A percentile compares a stretch with the other conserved stretches of the same genome.
Conservation (phyloP, 2,797 vertebrate species). For the Amphiprion clarkii region DNA sequence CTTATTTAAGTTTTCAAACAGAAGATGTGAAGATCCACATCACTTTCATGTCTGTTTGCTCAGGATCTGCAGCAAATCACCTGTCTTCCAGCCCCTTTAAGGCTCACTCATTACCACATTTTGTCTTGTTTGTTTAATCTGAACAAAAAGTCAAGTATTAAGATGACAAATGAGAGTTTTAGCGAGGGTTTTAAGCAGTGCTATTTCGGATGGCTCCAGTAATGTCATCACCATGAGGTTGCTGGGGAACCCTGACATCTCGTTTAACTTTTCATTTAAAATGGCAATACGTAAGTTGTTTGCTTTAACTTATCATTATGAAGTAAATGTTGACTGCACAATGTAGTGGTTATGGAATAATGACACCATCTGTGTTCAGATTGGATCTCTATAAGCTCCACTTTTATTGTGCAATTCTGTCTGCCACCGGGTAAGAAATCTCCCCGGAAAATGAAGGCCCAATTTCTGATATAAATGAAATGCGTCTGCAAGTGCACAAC, state of each 20-base stretch:
- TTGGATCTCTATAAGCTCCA: too few species aligned
- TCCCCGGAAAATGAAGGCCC: too few species aligned
- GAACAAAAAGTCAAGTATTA: slow-evolving; percentile 15
- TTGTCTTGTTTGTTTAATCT: neutral
- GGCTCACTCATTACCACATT: slow-evolving; percentile 6
- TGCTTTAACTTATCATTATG: neutral
- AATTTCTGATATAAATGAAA: too few species aligned
- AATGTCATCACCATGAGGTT: neutral
- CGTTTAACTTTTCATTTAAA: neutral
- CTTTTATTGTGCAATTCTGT: too few species aligned
- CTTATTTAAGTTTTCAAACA: slow-evolving; percentile 19
- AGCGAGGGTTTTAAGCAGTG: too few species aligned
- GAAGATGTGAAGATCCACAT: slow-evolving; percentile 6
- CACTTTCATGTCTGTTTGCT: slow-evolving; percentile 19
- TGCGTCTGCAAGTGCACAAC: too few species aligned
- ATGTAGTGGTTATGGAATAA: too few species aligned
- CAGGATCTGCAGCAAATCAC: neutral
- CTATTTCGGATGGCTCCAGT: neutral
- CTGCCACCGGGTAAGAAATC: too few species aligned
- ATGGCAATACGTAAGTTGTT: too few species aligned
- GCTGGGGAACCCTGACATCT: neutral
- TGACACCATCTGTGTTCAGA: too few species aligned
- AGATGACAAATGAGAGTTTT: neutral
- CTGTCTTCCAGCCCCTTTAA: neutral
- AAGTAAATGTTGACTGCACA: too few species aligned